Percentiles rank a stretch among this genome's conserved stretches.
phyloP scores from a whole-genome alignment of 2,113 vertebrate genomes.

The Zonotrichia leucophrys region DNA sequence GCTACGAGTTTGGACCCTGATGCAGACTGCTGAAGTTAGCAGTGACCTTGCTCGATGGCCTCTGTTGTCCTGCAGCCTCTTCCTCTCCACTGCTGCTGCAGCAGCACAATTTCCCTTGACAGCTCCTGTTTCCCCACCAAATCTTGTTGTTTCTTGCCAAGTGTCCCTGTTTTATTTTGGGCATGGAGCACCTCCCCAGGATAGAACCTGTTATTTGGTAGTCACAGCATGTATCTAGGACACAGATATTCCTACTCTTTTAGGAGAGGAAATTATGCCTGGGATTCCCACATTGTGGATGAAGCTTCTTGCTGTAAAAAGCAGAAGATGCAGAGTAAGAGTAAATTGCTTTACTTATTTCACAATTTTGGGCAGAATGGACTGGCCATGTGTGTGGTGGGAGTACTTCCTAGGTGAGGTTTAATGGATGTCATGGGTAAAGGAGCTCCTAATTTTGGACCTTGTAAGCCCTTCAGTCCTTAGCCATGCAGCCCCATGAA shows the following conservation, averaged over 20 bases:
- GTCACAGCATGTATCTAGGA: not conserved
- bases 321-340: not conserved
- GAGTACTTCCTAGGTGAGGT: not conserved
- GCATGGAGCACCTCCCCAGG: not conserved
- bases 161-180: conserved; percentile 1
- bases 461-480: not conserved
- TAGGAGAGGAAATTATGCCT: not conserved
- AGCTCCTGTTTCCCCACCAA: not conserved
- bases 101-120: not conserved
- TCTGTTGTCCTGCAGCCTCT: not conserved
- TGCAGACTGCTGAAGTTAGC: not conserved
- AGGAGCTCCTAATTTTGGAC: not conserved
- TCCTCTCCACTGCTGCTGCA: not conserved
- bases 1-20: not conserved
- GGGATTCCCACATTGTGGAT: not conserved
- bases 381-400: not conserved
- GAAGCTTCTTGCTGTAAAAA: not conserved
- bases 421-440: not conserved
- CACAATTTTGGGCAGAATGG: not conserved
- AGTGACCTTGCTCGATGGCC: not conserved
- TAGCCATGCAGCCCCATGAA: not conserved
- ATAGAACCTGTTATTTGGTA: not conserved
- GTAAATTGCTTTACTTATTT: not conserved
- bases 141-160: not conserved
- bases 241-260: not conserved